These are phyloP conservation scores for Armadillidium nasatum DNA, from an alignment of 1,140 invertebrate species.

Conservation along the genomic window DNA sequence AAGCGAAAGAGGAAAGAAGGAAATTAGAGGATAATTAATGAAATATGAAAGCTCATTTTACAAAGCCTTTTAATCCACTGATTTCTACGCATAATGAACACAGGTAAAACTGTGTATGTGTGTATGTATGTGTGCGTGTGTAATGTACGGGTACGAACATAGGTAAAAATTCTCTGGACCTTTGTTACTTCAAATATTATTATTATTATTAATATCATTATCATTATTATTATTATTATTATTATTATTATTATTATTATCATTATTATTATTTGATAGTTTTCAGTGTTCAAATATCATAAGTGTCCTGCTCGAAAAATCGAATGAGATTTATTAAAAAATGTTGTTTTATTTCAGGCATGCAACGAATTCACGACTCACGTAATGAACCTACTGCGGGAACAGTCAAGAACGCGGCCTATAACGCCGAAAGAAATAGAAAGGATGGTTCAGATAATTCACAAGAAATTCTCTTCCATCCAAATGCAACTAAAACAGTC, in stretches of 20 bases:
- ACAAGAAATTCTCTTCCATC: slow-evolving; percentile 99
- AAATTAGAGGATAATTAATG: slow-evolving; percentile 10
- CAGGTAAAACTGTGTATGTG: neutral
- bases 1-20: neutral
- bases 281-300: too few species aligned
- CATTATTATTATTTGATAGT: too few species aligned
- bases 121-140: too few species aligned
- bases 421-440: slow-evolving; percentile 97
- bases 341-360: slow-evolving; percentile 60
- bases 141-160: too few species aligned
- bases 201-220: too few species aligned
- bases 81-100: slow-evolving; percentile 8
- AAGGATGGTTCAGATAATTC: slow-evolving; percentile 99
- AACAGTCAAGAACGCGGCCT: slow-evolving; percentile 93
- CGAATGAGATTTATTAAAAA: neutral
- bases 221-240: too few species aligned
- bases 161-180: too few species aligned
- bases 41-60: slow-evolving; percentile 6
- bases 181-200: too few species aligned
- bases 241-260: too few species aligned
- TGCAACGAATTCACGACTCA: slow-evolving; percentile 99
- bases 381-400: slow-evolving; percentile 91
- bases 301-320: too few species aligned
- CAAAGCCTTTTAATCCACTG: neutral
- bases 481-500: slow-evolving; percentile 99